Conservation (phyloP, 1,140 invertebrate genomes). For the Stegodyphus mimosarum region DNA sequence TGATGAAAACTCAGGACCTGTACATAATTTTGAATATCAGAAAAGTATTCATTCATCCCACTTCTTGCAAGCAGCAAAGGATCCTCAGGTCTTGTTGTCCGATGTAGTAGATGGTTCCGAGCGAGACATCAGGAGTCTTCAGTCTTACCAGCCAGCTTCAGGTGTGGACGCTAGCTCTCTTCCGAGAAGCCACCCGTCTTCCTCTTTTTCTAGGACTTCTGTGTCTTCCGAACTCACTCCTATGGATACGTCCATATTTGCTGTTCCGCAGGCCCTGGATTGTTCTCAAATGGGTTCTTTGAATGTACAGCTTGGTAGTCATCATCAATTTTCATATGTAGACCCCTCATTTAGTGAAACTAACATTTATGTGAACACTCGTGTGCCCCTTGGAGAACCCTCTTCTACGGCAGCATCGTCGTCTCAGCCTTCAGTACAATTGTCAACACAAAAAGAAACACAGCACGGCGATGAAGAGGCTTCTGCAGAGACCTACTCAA, state of each 20-base stretch:
- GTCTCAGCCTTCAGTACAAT: conserved; percentile 63
- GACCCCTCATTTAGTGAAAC: conserved; percentile 43
- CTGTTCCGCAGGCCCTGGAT: conserved; percentile 64
- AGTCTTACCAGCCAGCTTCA: conserved; percentile 20
- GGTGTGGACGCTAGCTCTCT: conserved; percentile 2
- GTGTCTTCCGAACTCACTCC: conserved; percentile 62
- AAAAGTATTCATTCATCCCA: conserved; percentile 37
- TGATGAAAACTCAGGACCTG: conserved; percentile 40
- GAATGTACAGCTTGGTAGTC: conserved; percentile 68
- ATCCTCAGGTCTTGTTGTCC: conserved; percentile 1
- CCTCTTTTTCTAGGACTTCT: conserved; percentile 54
- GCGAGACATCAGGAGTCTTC: conserved; percentile 11
- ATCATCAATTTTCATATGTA: conserved; percentile 51
- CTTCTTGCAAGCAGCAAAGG: conserved; percentile 16
- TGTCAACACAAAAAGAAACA: conserved; percentile 42
- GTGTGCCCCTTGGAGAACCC: conserved; percentile 20
- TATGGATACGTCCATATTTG: conserved; percentile 59
- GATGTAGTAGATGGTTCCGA: conserved; percentile 7
- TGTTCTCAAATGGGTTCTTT: conserved; percentile 69
- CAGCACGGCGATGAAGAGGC: conserved; percentile 14
- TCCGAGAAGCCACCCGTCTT: conserved; percentile 42
- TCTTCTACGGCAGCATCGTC: conserved; percentile 63
- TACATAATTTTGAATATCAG: conserved; percentile 40
- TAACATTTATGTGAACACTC: conserved; percentile 51
- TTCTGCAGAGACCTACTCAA: conserved; percentile 40